phyloP scores from a whole-genome alignment of 2,113 vertebrate species.

The Haliaeetus leucogaster region DNA sequence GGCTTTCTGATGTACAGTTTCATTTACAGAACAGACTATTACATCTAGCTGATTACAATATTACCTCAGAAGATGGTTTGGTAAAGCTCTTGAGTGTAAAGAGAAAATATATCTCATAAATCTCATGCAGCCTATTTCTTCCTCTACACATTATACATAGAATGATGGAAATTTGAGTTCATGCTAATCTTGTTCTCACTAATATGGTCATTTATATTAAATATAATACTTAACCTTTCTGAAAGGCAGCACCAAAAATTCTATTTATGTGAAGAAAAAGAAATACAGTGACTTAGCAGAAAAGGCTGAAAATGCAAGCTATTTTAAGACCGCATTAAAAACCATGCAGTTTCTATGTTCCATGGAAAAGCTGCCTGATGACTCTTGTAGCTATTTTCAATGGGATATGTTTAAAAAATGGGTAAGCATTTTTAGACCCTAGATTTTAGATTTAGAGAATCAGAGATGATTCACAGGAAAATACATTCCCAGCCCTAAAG shows the following conservation, averaged over 20 bases:
- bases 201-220: not conserved
- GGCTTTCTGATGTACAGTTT: not conserved
- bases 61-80: not conserved
- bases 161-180: not conserved
- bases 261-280: not conserved
- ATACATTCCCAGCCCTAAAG: not conserved
- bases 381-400: constrained; percentile 13
- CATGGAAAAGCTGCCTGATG: not conserved
- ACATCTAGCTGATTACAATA: not conserved
- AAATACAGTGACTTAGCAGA: not conserved
- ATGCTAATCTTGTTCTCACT: not conserved
- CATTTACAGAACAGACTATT: not conserved
- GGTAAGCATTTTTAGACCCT: not conserved
- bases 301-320: constrained; percentile 6
- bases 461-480: constrained; percentile 44
- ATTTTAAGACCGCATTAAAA: constrained; percentile 9
- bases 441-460: constrained; percentile 3
- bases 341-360: not conserved
- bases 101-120: not conserved
- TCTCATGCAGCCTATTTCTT: not conserved
- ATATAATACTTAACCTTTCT: not conserved
- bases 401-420: not conserved
- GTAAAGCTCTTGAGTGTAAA: not conserved
- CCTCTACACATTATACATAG: not conserved
- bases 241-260: not conserved